phyloP scores from a whole-genome alignment of 2,113 vertebrate species.

The Mormoops blainvillei region DNA sequence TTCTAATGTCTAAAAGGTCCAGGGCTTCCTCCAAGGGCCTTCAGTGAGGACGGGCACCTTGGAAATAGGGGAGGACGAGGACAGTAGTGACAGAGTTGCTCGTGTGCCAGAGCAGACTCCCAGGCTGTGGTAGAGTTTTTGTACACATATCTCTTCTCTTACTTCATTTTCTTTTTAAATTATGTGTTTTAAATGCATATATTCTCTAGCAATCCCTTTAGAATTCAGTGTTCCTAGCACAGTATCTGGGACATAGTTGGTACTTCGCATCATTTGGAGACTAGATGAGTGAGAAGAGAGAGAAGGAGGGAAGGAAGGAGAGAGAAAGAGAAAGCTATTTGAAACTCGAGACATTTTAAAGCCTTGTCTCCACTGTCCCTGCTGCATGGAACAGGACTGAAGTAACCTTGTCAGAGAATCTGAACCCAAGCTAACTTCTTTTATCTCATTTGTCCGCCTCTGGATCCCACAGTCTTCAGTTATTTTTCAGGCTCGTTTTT shows the following conservation, averaged over 20 bases:
- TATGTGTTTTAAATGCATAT: not conserved
- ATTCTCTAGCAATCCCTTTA: not conserved
- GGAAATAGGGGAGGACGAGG: not conserved
- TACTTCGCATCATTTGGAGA: not conserved
- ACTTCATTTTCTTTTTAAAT: not conserved
- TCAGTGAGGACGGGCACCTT: not conserved
- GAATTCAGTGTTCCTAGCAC: not conserved
- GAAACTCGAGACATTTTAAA: not conserved
- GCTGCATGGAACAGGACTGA: rapidly evolving
- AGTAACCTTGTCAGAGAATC: not conserved
- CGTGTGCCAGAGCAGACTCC: not conserved
- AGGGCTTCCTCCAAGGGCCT: not conserved
- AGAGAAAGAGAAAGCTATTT: not conserved
- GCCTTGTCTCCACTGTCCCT: not conserved
- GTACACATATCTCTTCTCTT: not conserved
- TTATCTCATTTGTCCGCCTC: not conserved
- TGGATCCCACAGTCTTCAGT: not conserved
- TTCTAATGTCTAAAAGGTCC: not conserved
- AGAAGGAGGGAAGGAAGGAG: not conserved
- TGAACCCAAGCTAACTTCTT: not conserved
- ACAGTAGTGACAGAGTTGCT: not conserved
- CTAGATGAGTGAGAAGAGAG: not conserved
- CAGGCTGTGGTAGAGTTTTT: not conserved
- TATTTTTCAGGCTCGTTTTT: conserved; percentile 31
- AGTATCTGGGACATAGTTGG: not conserved